Conservation (phyloP, 2,113 vertebrate genomes). For the Antechinus flavipes region DNA sequence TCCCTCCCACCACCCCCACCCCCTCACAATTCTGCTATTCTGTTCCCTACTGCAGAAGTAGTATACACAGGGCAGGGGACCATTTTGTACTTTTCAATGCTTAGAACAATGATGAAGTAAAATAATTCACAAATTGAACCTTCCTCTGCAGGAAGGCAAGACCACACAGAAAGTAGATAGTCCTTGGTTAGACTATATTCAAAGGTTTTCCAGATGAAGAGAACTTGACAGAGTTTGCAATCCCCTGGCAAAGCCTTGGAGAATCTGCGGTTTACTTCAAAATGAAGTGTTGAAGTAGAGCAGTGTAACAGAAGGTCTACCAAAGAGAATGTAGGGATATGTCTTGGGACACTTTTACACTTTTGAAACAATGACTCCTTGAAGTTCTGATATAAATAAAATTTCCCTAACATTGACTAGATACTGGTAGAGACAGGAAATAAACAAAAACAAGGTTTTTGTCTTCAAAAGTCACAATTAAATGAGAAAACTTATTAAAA, state of each 20-base stretch:
- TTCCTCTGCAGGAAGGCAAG: not conserved
- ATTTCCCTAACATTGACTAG: not conserved
- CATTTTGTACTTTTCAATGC: not conserved
- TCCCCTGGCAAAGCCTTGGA: not conserved
- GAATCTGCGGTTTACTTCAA: not conserved
- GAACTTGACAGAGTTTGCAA: not conserved
- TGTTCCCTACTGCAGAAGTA: not conserved
- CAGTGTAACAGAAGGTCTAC: not conserved
- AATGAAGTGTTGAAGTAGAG: not conserved
- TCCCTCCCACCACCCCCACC: rapidly evolving
- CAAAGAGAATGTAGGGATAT: not conserved
- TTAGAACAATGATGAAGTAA: not conserved
- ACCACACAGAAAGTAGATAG: not conserved
- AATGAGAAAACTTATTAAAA: not conserved
- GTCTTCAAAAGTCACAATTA: not conserved
- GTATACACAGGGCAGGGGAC: not conserved
- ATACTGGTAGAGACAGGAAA: not conserved
- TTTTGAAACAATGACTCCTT: not conserved
- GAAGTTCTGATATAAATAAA: not conserved
- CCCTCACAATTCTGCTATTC: not conserved
- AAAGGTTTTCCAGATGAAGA: not conserved
- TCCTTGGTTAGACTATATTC: not conserved
- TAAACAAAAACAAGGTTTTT: not conserved
- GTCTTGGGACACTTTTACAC: not conserved
- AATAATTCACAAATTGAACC: not conserved